Base-by-base conservation (phyloP, 2,797 vertebrate genomes). In the Oryzias sinensis region DNA sequence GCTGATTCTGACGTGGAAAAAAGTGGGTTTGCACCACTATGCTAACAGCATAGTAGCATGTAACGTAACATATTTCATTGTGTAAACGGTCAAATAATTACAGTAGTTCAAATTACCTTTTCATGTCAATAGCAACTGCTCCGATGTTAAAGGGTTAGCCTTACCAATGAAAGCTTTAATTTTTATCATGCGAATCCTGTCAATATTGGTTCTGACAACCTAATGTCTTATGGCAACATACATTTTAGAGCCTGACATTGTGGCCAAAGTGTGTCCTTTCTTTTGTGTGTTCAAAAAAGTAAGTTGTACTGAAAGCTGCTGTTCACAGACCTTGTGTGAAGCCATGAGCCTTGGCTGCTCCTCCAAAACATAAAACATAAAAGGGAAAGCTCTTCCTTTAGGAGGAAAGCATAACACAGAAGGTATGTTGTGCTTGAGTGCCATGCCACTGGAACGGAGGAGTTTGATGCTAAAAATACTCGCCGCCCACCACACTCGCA, bases 381-480 rank as follows among this genome's bases (percentile, higher is more conserved):
- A 85, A 65, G 68, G 81, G 82, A 85, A 87, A 86, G 85, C 81
- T 69, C 80, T 87, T 74, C 78, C 72, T 79, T 62, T 62, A 79
- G 81, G 81, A 82, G 81, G 82, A 86, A 90, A 90, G 79, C 81
- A 89, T 86, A 90, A 81, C 88, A 88, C 70, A 79, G 80, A 80
- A 87, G 85, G 83, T 87, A 86, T 88, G 84, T 80, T 85, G 70
- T 84, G 79, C 77, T 79, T 83, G 80, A 84, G 79, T 84, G 84
- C 79, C 72, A 68, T 87, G 83, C 79, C 85, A 81, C 67, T 75
- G 79, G 82, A 85, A 88, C 68, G 73, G 72, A 84, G 84, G 76
- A 84, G 73, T 73, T 78, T 69, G 70, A 52, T 80, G 84, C 87
- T 90, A 90, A 90, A 92, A 92, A 91, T 90, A 89, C 71, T 72